phyloP scores from a whole-genome alignment of 2,113 vertebrate species.

The Sorex araneus region DNA sequence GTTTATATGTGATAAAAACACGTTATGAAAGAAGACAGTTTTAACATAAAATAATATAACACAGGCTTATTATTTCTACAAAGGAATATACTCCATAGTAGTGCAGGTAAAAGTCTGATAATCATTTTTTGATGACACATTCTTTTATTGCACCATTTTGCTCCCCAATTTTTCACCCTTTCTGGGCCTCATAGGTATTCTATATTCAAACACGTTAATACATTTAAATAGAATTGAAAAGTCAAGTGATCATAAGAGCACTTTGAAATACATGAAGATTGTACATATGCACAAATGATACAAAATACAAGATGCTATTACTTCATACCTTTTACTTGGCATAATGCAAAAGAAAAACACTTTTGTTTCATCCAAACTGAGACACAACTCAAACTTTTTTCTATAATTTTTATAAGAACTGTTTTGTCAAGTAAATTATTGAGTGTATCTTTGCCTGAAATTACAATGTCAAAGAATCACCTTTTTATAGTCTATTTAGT shows the following conservation, averaged over 20 bases:
- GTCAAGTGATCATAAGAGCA: background rate
- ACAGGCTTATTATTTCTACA: background rate
- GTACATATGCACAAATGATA: background rate
- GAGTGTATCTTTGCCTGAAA: constrained; percentile 60
- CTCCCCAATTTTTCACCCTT: background rate
- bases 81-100: background rate
- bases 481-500: constrained; percentile 64
- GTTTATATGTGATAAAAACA: background rate
- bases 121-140: background rate
- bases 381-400: constrained; percentile 59
- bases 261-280: background rate
- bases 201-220: constrained; percentile 2
- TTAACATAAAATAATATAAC: background rate
- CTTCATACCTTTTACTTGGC: constrained; percentile 43
- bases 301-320: constrained; percentile 3
- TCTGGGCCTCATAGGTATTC: background rate
- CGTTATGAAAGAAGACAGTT: background rate
- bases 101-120: background rate
- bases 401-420: constrained; percentile 58
- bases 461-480: constrained; percentile 72
- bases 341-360: constrained; percentile 21
- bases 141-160: background rate
- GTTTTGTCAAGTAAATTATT: constrained; percentile 72
- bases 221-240: constrained; percentile 52
- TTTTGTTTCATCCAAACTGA: constrained; percentile 33